Conservation (phyloP, 2,888 invertebrate species). For the Leptodirus hochenwartii region DNA sequence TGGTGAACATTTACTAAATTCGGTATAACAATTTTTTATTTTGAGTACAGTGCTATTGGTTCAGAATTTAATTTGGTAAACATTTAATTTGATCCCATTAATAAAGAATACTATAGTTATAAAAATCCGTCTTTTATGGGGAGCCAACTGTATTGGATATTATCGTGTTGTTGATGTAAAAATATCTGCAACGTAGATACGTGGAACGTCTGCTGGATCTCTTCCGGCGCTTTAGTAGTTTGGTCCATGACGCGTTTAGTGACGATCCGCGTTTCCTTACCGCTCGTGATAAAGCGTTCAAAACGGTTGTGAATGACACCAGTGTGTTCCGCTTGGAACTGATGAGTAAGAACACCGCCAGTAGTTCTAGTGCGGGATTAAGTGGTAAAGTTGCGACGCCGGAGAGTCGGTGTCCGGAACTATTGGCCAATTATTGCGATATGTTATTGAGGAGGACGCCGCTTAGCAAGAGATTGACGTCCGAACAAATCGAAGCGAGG, state of each 20-base stretch:
- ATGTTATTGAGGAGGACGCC: conserved; percentile 94
- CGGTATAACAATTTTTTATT: too few relatives aligned
- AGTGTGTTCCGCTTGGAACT: conserved; percentile 62
- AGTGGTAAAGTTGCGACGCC: conserved; percentile 61
- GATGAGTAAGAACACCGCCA: conserved; percentile 22
- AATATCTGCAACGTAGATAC: too few relatives aligned
- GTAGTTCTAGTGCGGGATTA: conserved; percentile 29
- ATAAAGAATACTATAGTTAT: too few relatives aligned
- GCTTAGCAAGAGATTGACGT: conserved; percentile 85
- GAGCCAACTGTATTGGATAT: too few relatives aligned
- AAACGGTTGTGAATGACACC: conserved; percentile 94
- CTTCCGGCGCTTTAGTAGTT: conserved; percentile 78
- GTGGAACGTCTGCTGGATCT: conserved; percentile 86
- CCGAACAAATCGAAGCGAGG: conserved; percentile 90
- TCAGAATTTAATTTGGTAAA: too few relatives aligned
- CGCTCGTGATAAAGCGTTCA: conserved; percentile 94
- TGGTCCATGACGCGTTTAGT: conserved; percentile 87
- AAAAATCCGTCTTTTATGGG: too few relatives aligned
- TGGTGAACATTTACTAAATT: too few relatives aligned
- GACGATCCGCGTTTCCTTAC: conserved; percentile 97
- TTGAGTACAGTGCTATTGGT: too few relatives aligned
- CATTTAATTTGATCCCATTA: too few relatives aligned
- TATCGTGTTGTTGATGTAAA: too few relatives aligned
- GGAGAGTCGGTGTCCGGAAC: conserved; percentile 96
- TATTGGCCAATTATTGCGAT: conserved; percentile 98